These are phyloP conservation scores for Clinocottus analis DNA, from an alignment of 2,113 vertebrate species.

Conservation along the genomic window DNA sequence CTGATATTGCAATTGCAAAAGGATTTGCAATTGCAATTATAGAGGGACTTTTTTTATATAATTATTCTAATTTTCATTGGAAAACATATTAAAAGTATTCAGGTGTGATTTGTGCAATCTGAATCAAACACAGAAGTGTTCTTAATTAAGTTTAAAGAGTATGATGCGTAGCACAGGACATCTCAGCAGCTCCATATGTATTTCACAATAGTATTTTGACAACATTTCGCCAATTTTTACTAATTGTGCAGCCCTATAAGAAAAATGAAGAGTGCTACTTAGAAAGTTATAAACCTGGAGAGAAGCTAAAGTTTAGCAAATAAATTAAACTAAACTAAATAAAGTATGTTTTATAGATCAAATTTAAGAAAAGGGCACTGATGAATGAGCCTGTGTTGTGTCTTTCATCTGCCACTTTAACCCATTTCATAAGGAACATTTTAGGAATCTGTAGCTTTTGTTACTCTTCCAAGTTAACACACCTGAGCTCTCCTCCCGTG, in stretches of 20 bases:
- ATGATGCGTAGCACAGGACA: too few species aligned
- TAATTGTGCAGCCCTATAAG: neutral
- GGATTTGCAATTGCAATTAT: neutral
- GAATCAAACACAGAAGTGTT: neutral
- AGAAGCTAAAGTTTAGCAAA: neutral
- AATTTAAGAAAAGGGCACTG: neutral
- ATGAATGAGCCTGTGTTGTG: neutral
- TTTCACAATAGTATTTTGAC: neutral
- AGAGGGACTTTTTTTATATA: too few species aligned
- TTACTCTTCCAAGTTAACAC: neutral
- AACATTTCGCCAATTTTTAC: neutral
- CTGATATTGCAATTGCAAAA: neutral
- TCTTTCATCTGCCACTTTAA: neutral
- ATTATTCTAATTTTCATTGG: neutral
- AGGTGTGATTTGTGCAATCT: neutral
- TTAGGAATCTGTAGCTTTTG: neutral
- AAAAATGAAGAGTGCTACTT: neutral
- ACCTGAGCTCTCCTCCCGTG: neutral
- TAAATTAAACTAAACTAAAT: too few species aligned
- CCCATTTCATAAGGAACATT: neutral
- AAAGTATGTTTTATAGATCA: neutral
- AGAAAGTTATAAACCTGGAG: neutral
- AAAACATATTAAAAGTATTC: neutral
- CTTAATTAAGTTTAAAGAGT: too few species aligned
- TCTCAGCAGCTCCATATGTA: neutral